Conservation (phyloP, 2,888 invertebrate species). For the Platycnemis pennipes region DNA sequence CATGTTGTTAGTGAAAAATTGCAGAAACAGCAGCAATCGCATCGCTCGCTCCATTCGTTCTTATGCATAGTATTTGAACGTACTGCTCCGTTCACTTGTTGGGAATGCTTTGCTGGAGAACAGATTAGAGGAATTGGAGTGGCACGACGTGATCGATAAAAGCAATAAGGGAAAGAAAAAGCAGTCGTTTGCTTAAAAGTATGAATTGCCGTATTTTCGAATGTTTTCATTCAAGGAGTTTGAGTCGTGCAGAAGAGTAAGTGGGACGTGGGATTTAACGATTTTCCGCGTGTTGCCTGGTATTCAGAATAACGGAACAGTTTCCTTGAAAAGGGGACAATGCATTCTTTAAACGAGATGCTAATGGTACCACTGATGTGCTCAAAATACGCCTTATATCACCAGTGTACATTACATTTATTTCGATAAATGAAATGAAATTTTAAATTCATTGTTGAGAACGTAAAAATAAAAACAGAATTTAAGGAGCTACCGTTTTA, state of each 20-base stretch:
- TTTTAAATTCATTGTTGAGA: too few relatives aligned
- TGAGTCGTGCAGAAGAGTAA: not conserved
- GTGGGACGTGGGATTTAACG: slow-evolving; percentile 38
- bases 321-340: not conserved
- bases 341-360: not conserved
- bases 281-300: not conserved
- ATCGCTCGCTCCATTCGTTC: too few relatives aligned
- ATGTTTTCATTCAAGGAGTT: slow-evolving; percentile 14
- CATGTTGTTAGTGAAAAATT: not conserved
- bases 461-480: too few relatives aligned
- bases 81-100: not conserved
- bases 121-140: not conserved
- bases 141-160: slow-evolving; percentile 19
- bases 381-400: not conserved
- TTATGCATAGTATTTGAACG: too few relatives aligned
- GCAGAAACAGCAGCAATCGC: not conserved
- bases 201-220: not conserved
- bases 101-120: not conserved
- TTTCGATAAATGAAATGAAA: too few relatives aligned
- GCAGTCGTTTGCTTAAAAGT: not conserved
- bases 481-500: too few relatives aligned
- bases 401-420: too few relatives aligned
- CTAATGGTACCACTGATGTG: not conserved
- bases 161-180: slow-evolving; percentile 15
- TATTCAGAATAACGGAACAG: not conserved